Percentiles rank a stretch among this genome's conserved stretches.
Evolutionary conservation across 1,140 invertebrate genomes (phyloP).

Genomic region (Formica selysi): DNA sequence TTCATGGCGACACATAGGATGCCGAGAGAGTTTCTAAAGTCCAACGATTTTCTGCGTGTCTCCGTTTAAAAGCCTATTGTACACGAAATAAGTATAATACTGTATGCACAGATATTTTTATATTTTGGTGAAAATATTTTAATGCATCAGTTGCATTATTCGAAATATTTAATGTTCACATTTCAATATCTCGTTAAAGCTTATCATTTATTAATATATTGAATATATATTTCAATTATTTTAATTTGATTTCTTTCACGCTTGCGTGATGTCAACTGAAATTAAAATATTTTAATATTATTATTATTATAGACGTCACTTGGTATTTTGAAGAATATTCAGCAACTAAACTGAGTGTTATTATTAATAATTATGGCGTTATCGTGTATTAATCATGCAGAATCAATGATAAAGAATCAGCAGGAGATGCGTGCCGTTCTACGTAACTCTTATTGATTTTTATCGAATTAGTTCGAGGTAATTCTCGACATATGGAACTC

Average conservation of each 20-base stretch:
- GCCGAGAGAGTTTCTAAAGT: conserved; percentile 17
- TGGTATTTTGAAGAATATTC: background rate
- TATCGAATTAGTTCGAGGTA: conserved; percentile 57
- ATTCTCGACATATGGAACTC: conserved; percentile 38
- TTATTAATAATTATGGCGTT: conserved; percentile 1
- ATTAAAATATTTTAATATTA: conserved; percentile 20
- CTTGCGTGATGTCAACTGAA: background rate
- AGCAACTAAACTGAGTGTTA: background rate
- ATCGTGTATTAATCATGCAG: conserved; percentile 17
- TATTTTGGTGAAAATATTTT: background rate
- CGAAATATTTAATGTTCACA: background rate
- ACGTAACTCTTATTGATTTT: conserved; percentile 40
- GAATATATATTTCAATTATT: background rate
- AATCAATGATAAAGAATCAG: background rate
- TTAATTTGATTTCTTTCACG: background rate
- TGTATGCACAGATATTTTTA: background rate
- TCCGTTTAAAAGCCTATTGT: background rate
- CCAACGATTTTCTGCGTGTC: background rate
- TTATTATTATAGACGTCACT: background rate
- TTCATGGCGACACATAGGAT: conserved; percentile 20
- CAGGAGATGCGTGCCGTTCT: background rate
- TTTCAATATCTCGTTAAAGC: background rate
- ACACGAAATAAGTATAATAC: background rate
- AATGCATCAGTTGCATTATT: background rate
- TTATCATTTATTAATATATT: background rate